A percentile compares a stretch with the other conserved stretches of the same genome.
Conservation (phyloP, 2,888 invertebrate species). For the Muschampia plurimacula region DNA sequence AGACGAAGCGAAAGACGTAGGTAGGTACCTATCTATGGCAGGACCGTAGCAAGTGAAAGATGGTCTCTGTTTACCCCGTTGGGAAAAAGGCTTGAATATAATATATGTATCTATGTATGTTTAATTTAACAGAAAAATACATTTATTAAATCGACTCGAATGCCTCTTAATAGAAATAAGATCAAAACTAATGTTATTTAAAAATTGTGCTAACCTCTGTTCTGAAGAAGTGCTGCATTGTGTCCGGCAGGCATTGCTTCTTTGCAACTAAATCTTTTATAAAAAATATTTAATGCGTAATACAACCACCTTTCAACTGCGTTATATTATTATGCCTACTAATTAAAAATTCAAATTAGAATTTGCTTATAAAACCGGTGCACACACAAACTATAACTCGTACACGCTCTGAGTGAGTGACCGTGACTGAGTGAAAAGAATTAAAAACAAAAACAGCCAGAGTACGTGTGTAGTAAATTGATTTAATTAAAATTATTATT, state of each 20-base stretch:
- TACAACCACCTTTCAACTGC: background rate
- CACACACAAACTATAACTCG: too few species aligned
- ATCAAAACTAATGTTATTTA: background rate
- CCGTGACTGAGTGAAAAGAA: background rate
- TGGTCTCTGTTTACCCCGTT: too few species aligned
- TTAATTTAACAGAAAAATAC: too few species aligned
- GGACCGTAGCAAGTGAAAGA: too few species aligned
- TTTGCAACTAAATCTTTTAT: background rate
- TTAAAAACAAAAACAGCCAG: background rate
- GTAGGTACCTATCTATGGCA: too few species aligned
- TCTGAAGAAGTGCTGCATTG: slow-evolving; percentile 8
- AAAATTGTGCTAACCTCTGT: slow-evolving; percentile 14
- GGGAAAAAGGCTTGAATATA: too few species aligned
- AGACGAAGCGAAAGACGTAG: too few species aligned
- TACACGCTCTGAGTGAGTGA: background rate
- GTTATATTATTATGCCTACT: too few species aligned
- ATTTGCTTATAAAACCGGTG: background rate
- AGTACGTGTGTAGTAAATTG: too few species aligned
- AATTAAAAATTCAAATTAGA: background rate
- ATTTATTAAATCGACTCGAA: too few species aligned
- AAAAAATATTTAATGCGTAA: background rate
- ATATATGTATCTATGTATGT: too few species aligned
- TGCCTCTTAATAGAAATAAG: too few species aligned
- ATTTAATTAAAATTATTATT: background rate
- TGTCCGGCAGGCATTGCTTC: background rate